phyloP scores from a whole-genome alignment of 2,797 vertebrate genomes.

The Gadopsis marmoratus region DNA sequence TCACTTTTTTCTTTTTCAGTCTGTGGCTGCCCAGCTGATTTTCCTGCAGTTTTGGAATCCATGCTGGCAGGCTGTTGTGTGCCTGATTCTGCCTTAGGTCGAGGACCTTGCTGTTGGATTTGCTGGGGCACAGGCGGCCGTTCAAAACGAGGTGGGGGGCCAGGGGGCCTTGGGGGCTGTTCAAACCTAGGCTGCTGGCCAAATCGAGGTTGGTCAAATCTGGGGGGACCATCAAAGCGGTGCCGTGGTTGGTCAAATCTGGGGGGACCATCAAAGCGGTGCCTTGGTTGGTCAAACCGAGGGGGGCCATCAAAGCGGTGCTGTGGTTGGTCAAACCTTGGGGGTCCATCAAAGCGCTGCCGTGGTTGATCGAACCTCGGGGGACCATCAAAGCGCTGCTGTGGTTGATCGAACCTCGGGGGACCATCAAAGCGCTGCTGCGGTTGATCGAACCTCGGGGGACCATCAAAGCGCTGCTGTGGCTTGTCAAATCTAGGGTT shows the following conservation, averaged over 20 bases:
- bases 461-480: slow-evolving; percentile 56
- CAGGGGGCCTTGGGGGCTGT: slow-evolving; percentile 53
- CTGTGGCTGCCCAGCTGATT: slow-evolving; percentile 19
- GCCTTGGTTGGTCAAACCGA: slow-evolving; percentile 85
- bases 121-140: slow-evolving; percentile 63
- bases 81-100: slow-evolving; percentile 53
- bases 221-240: slow-evolving; percentile 82
- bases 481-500: slow-evolving; percentile 68
- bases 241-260: slow-evolving; percentile 84
- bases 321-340: slow-evolving; percentile 85
- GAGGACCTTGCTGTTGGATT: slow-evolving; percentile 51
- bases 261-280: slow-evolving; percentile 81
- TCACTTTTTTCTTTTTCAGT: slow-evolving; percentile 56
- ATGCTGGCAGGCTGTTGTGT: slow-evolving; percentile 35
- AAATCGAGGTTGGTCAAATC: slow-evolving; percentile 85
- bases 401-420: slow-evolving; percentile 82
- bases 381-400: slow-evolving; percentile 60
- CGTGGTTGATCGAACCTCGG: slow-evolving; percentile 69
- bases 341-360: slow-evolving; percentile 86
- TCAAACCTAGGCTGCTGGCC: slow-evolving; percentile 74
- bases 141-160: slow-evolving; percentile 70
- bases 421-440: slow-evolving; percentile 81
- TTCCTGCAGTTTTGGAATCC: slow-evolving; percentile 55
- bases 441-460: slow-evolving; percentile 68
- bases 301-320: slow-evolving; percentile 88